Evolutionary conservation across 2,797 vertebrate genomes (phyloP).

Genomic region (Enteromius paludinosus): DNA sequence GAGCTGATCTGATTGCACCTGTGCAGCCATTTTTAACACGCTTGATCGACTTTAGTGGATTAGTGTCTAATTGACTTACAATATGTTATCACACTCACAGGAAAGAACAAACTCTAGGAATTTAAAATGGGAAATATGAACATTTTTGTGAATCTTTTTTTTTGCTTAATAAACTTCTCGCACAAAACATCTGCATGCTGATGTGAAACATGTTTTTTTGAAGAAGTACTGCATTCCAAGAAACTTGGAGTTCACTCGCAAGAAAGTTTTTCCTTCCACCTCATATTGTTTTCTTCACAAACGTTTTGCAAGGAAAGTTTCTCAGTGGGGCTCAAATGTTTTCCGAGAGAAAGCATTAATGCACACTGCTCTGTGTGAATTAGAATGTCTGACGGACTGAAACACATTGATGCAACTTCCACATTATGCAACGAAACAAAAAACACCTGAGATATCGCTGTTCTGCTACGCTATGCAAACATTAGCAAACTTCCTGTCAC

Average conservation of each 20-base stretch:
- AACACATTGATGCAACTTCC: not conserved
- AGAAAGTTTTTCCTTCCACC: not conserved
- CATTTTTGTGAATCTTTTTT: too few relatives aligned
- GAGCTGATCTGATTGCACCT: constrained; percentile 53
- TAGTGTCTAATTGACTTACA: constrained; percentile 58
- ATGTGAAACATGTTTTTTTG: too few relatives aligned
- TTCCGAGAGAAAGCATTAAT: not conserved
- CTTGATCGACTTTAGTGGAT: constrained; percentile 59
- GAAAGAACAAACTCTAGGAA: constrained; percentile 7
- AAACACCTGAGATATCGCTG: constrained; percentile 43
- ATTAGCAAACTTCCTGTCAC: constrained; percentile 51
- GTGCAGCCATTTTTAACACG: constrained; percentile 54
- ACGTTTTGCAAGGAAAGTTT: not conserved
- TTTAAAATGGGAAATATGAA: not conserved
- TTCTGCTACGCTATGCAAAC: constrained; percentile 66
- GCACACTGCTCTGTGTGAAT: not conserved
- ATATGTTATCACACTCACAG: constrained; percentile 37
- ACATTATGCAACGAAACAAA: not conserved
- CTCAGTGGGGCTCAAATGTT: not conserved
- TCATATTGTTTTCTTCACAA: not conserved
- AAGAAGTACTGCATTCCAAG: not conserved
- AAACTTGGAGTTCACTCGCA: not conserved
- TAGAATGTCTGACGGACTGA: not conserved
- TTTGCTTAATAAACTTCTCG: too few relatives aligned
- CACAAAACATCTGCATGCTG: too few relatives aligned